phyloP scores from a whole-genome alignment of 2,113 vertebrate genomes.

The Oryctolagus cuniculus region DNA sequence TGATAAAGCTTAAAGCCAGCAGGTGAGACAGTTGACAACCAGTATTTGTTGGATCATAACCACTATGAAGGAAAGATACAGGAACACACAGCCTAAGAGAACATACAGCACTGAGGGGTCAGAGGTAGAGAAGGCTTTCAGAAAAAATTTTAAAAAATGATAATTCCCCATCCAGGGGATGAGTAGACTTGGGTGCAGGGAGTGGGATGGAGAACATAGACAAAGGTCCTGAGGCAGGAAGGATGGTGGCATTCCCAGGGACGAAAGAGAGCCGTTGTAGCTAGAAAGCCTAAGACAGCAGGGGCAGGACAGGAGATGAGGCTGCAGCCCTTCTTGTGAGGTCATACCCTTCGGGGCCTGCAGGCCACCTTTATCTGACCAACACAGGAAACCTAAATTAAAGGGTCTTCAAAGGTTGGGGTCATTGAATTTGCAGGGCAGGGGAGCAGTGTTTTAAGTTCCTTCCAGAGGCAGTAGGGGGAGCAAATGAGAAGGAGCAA shows the following conservation, averaged over 20 bases:
- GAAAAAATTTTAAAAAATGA: not conserved
- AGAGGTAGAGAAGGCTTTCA: constrained; percentile 15
- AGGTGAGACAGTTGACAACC: not conserved
- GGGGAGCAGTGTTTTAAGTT: not conserved
- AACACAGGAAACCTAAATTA: not conserved
- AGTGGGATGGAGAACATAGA: not conserved
- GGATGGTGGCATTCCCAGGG: not conserved
- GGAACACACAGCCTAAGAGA: not conserved
- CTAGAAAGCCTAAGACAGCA: not conserved
- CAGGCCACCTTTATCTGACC: not conserved
- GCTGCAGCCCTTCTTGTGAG: not conserved
- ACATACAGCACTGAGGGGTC: not conserved
- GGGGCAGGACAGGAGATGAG: not conserved
- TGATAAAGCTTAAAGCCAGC: not conserved
- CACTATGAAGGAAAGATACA: not conserved
- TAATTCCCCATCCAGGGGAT: not conserved
- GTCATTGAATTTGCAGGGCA: not conserved
- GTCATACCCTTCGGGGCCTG: not conserved
- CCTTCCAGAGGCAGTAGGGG: not conserved
- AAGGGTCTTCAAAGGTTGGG: not conserved
- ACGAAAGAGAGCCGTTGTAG: not conserved
- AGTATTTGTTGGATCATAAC: constrained; percentile 1
- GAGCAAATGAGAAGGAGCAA: not conserved
- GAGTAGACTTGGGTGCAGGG: not conserved
- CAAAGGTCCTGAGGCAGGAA: not conserved